Conservation (phyloP, 2,113 vertebrate genomes). For the Halichoeres trimaculatus region DNA sequence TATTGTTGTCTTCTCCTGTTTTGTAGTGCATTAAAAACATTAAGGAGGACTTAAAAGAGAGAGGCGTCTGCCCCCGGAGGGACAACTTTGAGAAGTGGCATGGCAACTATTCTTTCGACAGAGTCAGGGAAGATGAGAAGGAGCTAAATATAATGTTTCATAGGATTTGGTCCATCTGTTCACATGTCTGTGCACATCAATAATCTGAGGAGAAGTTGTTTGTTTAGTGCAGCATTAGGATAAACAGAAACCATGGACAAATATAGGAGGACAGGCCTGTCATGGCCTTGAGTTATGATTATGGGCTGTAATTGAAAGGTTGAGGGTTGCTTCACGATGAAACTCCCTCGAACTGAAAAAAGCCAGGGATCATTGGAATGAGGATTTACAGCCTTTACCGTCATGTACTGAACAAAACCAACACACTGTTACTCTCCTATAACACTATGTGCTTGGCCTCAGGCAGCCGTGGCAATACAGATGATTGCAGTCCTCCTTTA, state of each 20-base stretch:
- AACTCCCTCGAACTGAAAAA: slow-evolving; percentile 50
- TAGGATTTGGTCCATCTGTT: slow-evolving; percentile 53
- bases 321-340: slow-evolving; percentile 50
- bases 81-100: slow-evolving; percentile 52
- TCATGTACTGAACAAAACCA: slow-evolving; percentile 50
- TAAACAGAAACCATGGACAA: slow-evolving; percentile 63
- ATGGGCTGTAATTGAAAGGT: slow-evolving; percentile 75
- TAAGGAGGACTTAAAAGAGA: slow-evolving; percentile 67
- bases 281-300: slow-evolving; percentile 68
- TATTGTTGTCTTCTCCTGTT: slow-evolving; percentile 77
- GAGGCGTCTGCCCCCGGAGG: slow-evolving; percentile 46
- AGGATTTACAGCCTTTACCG: slow-evolving; percentile 51
- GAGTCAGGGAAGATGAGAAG: slow-evolving; percentile 53
- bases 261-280: slow-evolving; percentile 65
- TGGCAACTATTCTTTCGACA: slow-evolving; percentile 59
- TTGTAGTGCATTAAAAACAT: slow-evolving; percentile 72
- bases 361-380: slow-evolving; percentile 47
- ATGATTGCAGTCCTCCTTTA: slow-evolving; percentile 23
- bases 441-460: slow-evolving; percentile 15
- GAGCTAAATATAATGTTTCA: slow-evolving; percentile 59
- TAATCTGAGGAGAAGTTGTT: slow-evolving; percentile 42
- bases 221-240: slow-evolving; percentile 64
- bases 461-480: slow-evolving; percentile 3
- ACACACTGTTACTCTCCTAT: slow-evolving; percentile 22
- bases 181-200: slow-evolving; percentile 51